Evolutionary conservation across 1,140 invertebrate species (phyloP), one percentile per base, ranked within the genome.

Genomic region (Apocrypta bakeri): DNA sequence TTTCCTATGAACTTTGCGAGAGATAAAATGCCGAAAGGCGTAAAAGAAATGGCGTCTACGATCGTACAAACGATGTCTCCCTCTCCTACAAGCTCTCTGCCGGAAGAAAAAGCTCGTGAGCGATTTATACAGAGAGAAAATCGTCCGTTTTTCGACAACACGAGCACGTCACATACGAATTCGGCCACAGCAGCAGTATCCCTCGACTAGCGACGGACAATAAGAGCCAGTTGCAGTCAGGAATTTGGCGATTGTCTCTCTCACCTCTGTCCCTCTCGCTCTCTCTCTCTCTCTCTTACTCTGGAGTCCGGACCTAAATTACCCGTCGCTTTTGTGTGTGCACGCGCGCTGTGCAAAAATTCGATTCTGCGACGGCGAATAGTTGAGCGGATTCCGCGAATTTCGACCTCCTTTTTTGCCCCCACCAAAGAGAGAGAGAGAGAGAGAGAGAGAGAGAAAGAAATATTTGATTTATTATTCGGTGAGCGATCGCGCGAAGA

Each of bases 291-390:
- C 9, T 17, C 37, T 8, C 25, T 68, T 25, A 9, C 69, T 69
- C 63, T 33, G 12, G 24, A 21, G 71, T 21, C 11, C 37, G 64
- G 29, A 79, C 48, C 68, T 72, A 79, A 79, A 73, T 80, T 80
- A 73, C 56, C 76, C 48, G 31, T 80, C 71, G 42, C 48, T 71
- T 80, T 80, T 73, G 69, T 80, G 69, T 4, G 25, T 27, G 37
- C 17, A 48, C 27, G 1, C 27, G 17, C 48, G n/a, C 4, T 1
- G 40, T 4, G 6, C 29, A 31, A 61, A 61, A 79, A 72, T 37
- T 79, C 66, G 27, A 79, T 72, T 79, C 66, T 4, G 48, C 69
- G 69, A 27, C 29, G 37, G 37, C 4, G 29, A 56, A 79, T 71
- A 33, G 27, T 68, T 61, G 12, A 1, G 8, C 48, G 42, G 9